Conservation (phyloP, 2,113 vertebrate species). For the Corvus hawaiiensis region DNA sequence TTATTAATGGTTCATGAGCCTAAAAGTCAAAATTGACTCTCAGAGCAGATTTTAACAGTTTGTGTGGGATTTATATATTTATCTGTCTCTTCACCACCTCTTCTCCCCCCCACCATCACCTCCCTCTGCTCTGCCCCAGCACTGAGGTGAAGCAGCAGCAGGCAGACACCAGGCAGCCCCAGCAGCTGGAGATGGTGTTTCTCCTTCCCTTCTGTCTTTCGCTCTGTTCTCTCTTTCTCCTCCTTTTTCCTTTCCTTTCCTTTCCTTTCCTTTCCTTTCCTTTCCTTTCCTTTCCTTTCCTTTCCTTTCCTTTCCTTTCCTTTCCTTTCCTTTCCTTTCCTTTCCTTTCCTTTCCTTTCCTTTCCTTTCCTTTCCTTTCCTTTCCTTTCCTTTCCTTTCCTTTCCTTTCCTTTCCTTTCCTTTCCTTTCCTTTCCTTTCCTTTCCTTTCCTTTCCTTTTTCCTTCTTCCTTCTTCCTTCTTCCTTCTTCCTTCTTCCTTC, state of each 20-base stretch:
- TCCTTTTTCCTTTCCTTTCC: rapidly evolving
- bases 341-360: too few species aligned
- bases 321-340: too few species aligned
- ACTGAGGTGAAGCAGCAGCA: background rate
- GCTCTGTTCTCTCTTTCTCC: rapidly evolving
- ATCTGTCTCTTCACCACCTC: background rate
- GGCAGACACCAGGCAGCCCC: background rate
- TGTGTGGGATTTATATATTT: background rate
- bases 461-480: too few species aligned
- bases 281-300: too few species aligned
- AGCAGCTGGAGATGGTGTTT: background rate
- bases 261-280: rapidly evolving
- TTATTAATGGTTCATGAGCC: constrained; percentile 76
- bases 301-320: rapidly evolving
- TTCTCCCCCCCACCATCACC: background rate
- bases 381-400: rapidly evolving
- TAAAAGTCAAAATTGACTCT: constrained; percentile 68
- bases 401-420: rapidly evolving
- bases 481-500: too few species aligned
- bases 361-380: rapidly evolving
- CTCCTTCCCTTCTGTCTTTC: background rate
- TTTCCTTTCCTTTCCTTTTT: too few species aligned
- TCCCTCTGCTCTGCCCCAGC: background rate
- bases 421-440: too few species aligned
- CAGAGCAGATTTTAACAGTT: constrained; percentile 58